Evolutionary conservation across 2,888 invertebrate species (phyloP), one percentile per base, ranked within the genome.

Genomic region (Prenolepis imparis): DNA sequence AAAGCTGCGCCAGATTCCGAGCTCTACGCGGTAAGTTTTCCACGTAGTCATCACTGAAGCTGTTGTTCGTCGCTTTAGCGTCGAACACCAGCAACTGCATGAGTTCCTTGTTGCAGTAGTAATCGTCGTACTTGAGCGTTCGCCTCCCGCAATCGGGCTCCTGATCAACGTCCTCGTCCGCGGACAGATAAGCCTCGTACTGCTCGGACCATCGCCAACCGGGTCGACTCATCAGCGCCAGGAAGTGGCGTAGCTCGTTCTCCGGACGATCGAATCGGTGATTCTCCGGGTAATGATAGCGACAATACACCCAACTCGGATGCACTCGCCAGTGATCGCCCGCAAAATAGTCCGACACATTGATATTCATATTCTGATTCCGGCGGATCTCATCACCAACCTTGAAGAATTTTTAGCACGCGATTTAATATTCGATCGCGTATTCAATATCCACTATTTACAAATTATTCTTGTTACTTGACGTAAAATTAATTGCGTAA

Each of bases 281-380:
- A 0, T 97, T 97, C 93, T 97, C 97, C 74, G 97, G 95, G 92
- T 98, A 98, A 93, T 98, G 98, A 93, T 97, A 98, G 92, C 97
- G 97, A 94, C 98, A 98, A 93, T 98, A 98, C 0, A 98, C 97
- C 98, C 98, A 98, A 91, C 97, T 97, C 0, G 98, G 98, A 95
- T 98, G 98, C 44, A 98, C 96, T 92, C 97, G 96, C 96, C 97
- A 98, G 92, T 97, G 96, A 8, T 96, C 96, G 15, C 97, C 97
- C 83, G 95, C 95, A 92, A 98, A 98, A 93, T 96, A 98, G 66
- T 96, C 96, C 0, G 97, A 96, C 59, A 98, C 96, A 92, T 97
- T 96, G 72, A 96, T 95, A 61, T 97, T 97, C 90, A 96, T 96
- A 85, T 97, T 96, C 63, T 96, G 96, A 91, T 97, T 95, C 94